Conservation (phyloP, 2,113 vertebrate species). For the Corythornis cristatus region DNA sequence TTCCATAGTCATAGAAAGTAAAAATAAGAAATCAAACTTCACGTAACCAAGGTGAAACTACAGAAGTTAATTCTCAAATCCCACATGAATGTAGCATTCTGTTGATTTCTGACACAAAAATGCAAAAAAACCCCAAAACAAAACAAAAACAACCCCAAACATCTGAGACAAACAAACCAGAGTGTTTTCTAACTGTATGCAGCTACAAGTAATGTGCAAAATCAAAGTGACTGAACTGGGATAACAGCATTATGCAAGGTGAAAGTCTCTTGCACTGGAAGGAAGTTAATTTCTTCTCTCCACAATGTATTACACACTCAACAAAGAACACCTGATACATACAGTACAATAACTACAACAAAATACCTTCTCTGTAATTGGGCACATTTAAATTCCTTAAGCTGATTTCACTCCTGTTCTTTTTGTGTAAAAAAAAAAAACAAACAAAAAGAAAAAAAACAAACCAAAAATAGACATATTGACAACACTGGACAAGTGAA, state of each 20-base stretch:
- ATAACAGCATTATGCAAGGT: constrained; percentile 37
- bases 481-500: constrained; percentile 80
- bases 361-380: constrained; percentile 54
- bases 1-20: constrained; percentile 48
- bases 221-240: constrained; percentile 29
- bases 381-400: constrained; percentile 72
- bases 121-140: neutral
- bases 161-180: constrained; percentile 65
- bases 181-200: constrained; percentile 48
- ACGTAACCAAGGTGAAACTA: constrained; percentile 16
- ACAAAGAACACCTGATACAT: constrained; percentile 69
- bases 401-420: constrained; percentile 66
- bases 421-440: constrained; percentile 35
- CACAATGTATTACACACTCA: constrained; percentile 62
- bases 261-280: constrained; percentile 31
- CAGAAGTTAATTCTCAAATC: neutral
- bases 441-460: constrained; percentile 5
- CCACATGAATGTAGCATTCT: neutral
- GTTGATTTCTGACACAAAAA: constrained; percentile 10
- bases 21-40: constrained; percentile 23
- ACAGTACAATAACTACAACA: constrained; percentile 68
- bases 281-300: constrained; percentile 38
- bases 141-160: neutral
- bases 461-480: constrained; percentile 63
- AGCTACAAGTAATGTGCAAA: constrained; percentile 76